phyloP scores from a whole-genome alignment of 2,888 invertebrate genomes.

The Lypha dubia region DNA sequence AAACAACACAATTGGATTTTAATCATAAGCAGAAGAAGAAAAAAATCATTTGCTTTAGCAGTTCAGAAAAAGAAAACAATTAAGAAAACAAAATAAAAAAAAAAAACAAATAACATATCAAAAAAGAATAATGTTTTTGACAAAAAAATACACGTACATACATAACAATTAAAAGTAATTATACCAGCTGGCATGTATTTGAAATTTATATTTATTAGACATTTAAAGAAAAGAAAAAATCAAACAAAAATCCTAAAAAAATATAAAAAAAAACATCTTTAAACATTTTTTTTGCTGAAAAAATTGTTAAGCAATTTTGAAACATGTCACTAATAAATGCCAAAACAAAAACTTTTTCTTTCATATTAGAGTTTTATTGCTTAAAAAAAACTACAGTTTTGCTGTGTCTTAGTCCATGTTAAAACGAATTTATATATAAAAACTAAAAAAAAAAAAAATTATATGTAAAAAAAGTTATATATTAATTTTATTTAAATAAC shows the following conservation, averaged over 20 bases:
- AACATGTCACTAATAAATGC: conserved; percentile 55
- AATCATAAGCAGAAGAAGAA: conserved; percentile 3
- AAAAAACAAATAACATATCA: conserved; percentile 62
- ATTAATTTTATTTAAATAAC: conserved; percentile 45
- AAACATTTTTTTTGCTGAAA: conserved; percentile 64
- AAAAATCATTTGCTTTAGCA: conserved; percentile 48
- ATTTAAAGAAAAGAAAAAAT: conserved; percentile 18
- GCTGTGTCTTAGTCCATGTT: conserved; percentile 84
- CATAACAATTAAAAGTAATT: conserved; percentile 26
- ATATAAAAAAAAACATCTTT: conserved; percentile 38
- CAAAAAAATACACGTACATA: not conserved
- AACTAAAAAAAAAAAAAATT: conserved; percentile 31
- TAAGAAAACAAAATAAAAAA: conserved; percentile 21
- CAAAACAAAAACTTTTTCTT: conserved; percentile 46
- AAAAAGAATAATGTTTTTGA: conserved; percentile 47
- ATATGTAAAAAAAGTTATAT: conserved; percentile 44
- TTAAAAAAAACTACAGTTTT: conserved; percentile 77
- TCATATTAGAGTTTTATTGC: conserved; percentile 69
- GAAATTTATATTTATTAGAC: conserved; percentile 52
- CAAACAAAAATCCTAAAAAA: conserved; percentile 44
- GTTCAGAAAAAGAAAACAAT: conserved; percentile 28
- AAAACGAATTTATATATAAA: conserved; percentile 80
- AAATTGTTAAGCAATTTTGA: conserved; percentile 57
- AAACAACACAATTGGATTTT: not conserved
- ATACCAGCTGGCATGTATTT: conserved; percentile 46